Evolutionary conservation across 2,888 invertebrate species (phyloP).

Genomic region (Camponotus fellah): DNA sequence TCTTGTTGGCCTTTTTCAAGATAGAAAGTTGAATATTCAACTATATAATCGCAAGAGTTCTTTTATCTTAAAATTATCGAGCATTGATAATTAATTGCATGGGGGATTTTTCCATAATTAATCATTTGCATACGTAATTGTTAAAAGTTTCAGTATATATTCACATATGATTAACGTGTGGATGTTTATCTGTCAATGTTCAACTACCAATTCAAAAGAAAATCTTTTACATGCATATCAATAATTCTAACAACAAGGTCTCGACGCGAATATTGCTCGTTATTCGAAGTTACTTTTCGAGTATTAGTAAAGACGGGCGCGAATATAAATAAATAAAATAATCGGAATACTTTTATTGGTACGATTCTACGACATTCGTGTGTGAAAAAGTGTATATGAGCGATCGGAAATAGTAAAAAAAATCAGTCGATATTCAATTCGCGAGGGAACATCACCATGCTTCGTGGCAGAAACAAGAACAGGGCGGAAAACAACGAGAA

Average conservation of each 20-base stretch:
- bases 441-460: constrained; percentile 65
- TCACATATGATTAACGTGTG: not conserved
- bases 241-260: not conserved
- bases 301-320: not conserved
- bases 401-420: not conserved
- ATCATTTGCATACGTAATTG: not conserved
- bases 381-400: not conserved
- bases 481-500: constrained; percentile 71
- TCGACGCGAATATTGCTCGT: not conserved
- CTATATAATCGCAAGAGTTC: not conserved
- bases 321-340: not conserved
- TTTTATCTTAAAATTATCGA: not conserved
- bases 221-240: not conserved
- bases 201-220: not conserved
- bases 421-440: not conserved
- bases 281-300: not conserved
- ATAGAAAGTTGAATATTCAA: not conserved
- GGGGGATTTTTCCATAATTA: not conserved
- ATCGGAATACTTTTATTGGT: not conserved
- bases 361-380: not conserved
- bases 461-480: constrained; percentile 76
- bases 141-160: not conserved
- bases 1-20: not conserved
- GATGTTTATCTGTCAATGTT: not conserved
- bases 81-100: not conserved